Base-by-base conservation (phyloP, 1,140 invertebrate genomes). In the Cyclina sinensis region DNA sequence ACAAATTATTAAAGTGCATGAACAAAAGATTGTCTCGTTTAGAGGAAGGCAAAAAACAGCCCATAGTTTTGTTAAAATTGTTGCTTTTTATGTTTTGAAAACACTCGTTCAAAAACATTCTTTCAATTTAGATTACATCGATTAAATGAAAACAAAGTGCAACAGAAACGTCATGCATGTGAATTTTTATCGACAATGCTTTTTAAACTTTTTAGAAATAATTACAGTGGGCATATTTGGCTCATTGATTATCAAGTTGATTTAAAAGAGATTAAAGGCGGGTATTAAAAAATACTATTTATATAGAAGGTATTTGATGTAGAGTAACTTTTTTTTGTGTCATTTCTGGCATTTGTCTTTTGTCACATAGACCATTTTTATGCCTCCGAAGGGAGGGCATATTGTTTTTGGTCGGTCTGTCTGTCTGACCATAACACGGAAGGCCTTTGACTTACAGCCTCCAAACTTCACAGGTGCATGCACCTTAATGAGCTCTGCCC, bases 51-150 rank as follows among this genome's bases (percentile, higher is more conserved):
- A 46, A 48, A 70, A 74, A 46, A 74, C 70, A 74, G 70, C 9
- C 70, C 70, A 74, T 3, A 24, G 70, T 74, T 62, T 74, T 74
- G 37, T 74, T 74, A 43, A 24, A 39, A 48, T 27, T 74, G 37
- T 7, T 12, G 39, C 39, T 27, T 46, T 43, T 46, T 46, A 39
- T 74, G 39, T 74, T 46, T 74, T 46, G 70, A 74, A 74, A 43
- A 18, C 70, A 74, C n/a, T 62, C 57, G 3, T 4, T 27, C 24
- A 11, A 62, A 62, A 62, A 62, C n/a, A 62, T 62, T 62, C 51
- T 18, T 18, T 54, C 12, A 14, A n/a, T 54, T 54, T 54, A 18
- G 21, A 2, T 18, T 18, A 18, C 21, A 54, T 54, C 18, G 51
- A 54, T 54, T 54, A 18, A 12, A 11, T n/a, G 51, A 4, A 54